Conservation (phyloP, 2,113 vertebrate species). For the Triplophysa siluroides region DNA sequence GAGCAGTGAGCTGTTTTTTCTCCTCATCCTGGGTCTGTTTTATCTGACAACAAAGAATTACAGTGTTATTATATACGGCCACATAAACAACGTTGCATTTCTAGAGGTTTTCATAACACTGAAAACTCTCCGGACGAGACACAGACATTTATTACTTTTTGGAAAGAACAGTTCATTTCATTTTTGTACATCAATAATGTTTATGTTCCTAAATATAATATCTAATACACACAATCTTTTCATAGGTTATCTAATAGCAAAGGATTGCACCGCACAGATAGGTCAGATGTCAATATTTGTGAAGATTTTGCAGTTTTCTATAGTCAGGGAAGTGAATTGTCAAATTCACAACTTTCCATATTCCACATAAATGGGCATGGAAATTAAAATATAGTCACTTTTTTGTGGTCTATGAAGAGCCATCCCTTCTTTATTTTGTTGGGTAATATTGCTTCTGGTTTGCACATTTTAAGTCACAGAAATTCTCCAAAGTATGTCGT, state of each 20-base stretch:
- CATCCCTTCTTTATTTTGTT: no score
- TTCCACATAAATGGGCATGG: no score
- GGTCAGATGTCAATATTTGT: no score
- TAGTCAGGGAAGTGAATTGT: no score
- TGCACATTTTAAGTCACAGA: no score
- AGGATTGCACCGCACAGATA: not conserved
- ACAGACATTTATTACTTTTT: not conserved
- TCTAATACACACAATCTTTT: not conserved
- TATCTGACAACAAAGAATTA: constrained; percentile 77
- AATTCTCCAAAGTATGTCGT: no score
- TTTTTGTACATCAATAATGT: not conserved
- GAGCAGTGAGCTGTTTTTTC: constrained; percentile 95
- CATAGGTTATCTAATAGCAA: not conserved
- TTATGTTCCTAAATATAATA: not conserved
- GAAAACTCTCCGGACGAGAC: not conserved
- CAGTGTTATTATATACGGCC: not conserved
- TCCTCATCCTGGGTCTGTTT: constrained; percentile 99
- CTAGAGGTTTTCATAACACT: not conserved
- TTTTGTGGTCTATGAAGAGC: no score
- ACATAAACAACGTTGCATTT: not conserved
- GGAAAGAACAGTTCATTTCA: not conserved
- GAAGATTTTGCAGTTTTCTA: no score
- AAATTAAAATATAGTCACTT: no score
- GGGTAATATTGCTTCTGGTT: no score
- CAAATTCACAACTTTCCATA: no score